Evolutionary conservation across 2,888 invertebrate species (phyloP).

Genomic region (Mimas tiliae): DNA sequence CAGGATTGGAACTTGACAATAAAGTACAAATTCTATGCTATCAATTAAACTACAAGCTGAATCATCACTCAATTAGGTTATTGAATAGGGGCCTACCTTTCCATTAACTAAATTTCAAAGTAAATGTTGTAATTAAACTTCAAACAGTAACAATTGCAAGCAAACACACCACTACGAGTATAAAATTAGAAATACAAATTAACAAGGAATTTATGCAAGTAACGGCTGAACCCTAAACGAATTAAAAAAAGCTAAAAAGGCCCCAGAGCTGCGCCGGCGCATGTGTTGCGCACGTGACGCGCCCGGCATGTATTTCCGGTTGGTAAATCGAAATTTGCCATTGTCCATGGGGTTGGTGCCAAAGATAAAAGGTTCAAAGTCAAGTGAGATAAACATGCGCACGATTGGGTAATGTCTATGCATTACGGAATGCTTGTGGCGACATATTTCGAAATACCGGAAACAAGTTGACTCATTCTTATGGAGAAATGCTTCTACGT

Average conservation of each 20-base stretch:
- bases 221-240: constrained; percentile 22
- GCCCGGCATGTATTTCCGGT: constrained; percentile 68
- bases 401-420: constrained; percentile 15
- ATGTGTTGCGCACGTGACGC: constrained; percentile 78
- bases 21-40: too few species aligned
- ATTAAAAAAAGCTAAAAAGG: constrained; percentile 66
- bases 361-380: constrained; percentile 54
- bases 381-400: constrained; percentile 33
- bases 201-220: neutral
- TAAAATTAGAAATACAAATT: too few species aligned
- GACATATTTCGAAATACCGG: constrained; percentile 17
- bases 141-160: too few species aligned
- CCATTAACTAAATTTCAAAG: too few species aligned
- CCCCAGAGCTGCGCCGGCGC: constrained; percentile 66
- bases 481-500: constrained; percentile 4
- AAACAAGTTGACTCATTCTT: constrained; percentile 17
- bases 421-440: neutral
- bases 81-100: too few species aligned
- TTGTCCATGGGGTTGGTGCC: constrained; percentile 57
- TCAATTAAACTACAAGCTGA: too few species aligned
- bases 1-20: too few species aligned
- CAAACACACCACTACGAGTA: too few species aligned
- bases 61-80: too few species aligned
- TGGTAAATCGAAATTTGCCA: constrained; percentile 66
- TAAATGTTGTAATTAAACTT: too few species aligned